Conservation (phyloP, 2,888 invertebrate genomes). For the Trisateles emortualis region DNA sequence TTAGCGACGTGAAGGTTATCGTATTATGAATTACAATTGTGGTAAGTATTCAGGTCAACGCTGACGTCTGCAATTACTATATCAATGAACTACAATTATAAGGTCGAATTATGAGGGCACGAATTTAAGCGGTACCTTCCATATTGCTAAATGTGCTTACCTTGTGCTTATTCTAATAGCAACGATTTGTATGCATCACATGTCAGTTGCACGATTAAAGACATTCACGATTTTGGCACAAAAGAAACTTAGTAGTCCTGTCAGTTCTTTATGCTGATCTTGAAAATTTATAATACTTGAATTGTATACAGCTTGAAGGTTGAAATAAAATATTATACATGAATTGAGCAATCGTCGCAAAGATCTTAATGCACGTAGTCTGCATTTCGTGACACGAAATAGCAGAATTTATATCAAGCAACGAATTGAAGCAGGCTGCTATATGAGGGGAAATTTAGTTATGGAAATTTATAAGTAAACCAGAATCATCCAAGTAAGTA, state of each 20-base stretch:
- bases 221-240: slow-evolving; percentile 9
- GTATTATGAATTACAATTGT: slow-evolving; percentile 15
- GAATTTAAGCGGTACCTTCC: slow-evolving; percentile 13
- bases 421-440: too few relatives aligned
- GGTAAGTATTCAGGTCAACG: slow-evolving; percentile 17
- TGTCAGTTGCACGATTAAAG: slow-evolving; percentile 1
- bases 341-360: too few relatives aligned
- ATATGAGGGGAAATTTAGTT: too few relatives aligned
- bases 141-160: slow-evolving; percentile 39
- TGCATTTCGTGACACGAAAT: too few relatives aligned
- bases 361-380: too few relatives aligned
- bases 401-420: too few relatives aligned
- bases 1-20: slow-evolving; percentile 11
- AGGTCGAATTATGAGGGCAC: slow-evolving; percentile 32
- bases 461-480: too few relatives aligned
- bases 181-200: slow-evolving; percentile 27
- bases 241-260: background rate
- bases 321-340: too few relatives aligned
- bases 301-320: background rate
- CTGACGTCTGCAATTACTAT: slow-evolving; percentile 17
- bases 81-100: slow-evolving; percentile 20
- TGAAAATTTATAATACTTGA: background rate
- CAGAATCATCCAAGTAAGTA: too few relatives aligned
- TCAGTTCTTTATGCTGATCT: background rate
- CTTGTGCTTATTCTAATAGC: slow-evolving; percentile 32